These are phyloP conservation scores for Pseudopleuronectes americanus DNA, from an alignment of 2,797 vertebrate genomes.

Conservation along the genomic window DNA sequence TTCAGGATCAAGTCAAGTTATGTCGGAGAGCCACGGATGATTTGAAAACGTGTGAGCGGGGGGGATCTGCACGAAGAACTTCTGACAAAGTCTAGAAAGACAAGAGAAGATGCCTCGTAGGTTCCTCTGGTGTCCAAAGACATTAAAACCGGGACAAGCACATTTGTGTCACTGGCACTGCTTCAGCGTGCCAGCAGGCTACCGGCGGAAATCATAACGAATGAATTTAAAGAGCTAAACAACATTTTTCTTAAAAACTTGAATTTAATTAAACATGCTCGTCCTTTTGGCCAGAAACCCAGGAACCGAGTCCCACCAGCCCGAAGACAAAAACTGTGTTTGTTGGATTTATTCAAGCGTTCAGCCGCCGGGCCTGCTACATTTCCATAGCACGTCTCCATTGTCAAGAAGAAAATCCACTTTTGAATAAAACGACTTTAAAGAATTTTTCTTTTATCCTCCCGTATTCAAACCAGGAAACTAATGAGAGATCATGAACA, in stretches of 20 bases:
- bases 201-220: neutral
- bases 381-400: slow-evolving; percentile 7
- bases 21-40: slow-evolving; percentile 40
- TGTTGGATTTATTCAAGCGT: slow-evolving; percentile 9
- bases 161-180: neutral
- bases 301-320: slow-evolving; percentile 6
- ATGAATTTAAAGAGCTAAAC: slow-evolving; percentile 4
- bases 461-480: neutral
- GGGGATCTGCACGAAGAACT: slow-evolving; percentile 15
- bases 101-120: neutral
- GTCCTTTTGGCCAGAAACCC: slow-evolving; percentile 18
- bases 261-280: slow-evolving; percentile 17
- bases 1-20: slow-evolving; percentile 43
- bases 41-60: slow-evolving; percentile 13
- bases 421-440: neutral
- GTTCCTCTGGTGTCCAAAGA: slow-evolving; percentile 3
- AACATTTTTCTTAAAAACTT: neutral
- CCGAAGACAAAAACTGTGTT: slow-evolving; percentile 13
- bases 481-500: slow-evolving; percentile 22
- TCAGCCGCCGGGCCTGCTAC: slow-evolving; percentile 10
- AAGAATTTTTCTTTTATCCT: no score
- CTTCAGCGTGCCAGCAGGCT: neutral
- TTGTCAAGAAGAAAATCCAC: neutral
- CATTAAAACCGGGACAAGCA: neutral
- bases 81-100: neutral